Evolutionary conservation across 2,797 vertebrate species (phyloP).

Genomic region (Octomys mimax): DNA sequence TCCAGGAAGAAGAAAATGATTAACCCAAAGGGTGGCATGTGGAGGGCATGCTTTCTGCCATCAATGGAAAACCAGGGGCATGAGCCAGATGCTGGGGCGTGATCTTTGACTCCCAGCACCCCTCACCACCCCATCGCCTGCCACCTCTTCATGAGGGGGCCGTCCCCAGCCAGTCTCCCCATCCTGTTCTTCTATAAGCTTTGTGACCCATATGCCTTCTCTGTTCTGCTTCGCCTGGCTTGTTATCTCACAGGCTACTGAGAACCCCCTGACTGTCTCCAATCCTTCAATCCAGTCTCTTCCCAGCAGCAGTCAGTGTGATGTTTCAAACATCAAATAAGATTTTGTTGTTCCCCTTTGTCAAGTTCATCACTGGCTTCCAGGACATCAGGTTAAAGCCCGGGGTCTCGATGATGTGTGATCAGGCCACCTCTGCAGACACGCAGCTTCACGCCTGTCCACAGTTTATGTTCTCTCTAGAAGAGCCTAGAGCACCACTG

Average conservation of each 20-base stretch:
- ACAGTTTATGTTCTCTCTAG: too few species aligned
- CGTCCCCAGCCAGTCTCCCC: background rate
- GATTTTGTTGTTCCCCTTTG: background rate
- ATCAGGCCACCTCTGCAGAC: background rate
- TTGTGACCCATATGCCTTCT: background rate
- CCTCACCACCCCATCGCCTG: background rate
- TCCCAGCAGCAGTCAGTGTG: background rate
- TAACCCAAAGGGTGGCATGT: background rate
- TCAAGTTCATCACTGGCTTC: background rate
- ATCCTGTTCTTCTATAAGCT: background rate
- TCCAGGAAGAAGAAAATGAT: background rate
- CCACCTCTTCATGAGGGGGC: background rate
- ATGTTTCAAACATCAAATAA: background rate
- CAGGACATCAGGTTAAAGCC: background rate
- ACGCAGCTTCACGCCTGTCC: background rate
- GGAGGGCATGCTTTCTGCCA: background rate
- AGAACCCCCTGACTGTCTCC: background rate
- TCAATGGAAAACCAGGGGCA: background rate
- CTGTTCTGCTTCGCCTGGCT: background rate
- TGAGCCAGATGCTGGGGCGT: background rate
- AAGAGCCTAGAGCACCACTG: background rate
- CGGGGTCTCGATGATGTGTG: background rate
- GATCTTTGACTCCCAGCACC: background rate
- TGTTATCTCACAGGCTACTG: background rate
- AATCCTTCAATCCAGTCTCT: background rate